Base-by-base conservation (phyloP, 2,888 invertebrate species). In the Nyleta sp. region DNA sequence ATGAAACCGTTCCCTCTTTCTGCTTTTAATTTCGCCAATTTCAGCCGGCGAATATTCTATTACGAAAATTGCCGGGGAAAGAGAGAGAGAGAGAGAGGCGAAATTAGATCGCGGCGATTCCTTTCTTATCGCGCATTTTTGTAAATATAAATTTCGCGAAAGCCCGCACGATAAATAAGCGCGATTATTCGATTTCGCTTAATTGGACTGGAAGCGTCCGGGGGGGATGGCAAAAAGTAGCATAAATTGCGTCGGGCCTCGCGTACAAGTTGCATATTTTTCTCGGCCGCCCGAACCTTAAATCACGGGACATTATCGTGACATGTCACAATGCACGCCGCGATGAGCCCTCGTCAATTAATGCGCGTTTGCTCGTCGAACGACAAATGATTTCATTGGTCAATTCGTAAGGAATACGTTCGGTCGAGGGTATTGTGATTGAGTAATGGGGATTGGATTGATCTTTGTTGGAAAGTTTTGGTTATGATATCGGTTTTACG, bases 371-470 rank as follows among this genome's bases (percentile, higher is more conserved):
- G 24, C 50, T 57, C 57, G 68, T 20, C 50, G 17, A 52, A 44
- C 64, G 70, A 76, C 70, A 76, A 76, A 70, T 76, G 70, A 76
- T 70, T 50, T 42, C 42, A 64, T 64, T 55, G 75, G 68, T 70
- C 64, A 44, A 55, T 68, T 48, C 28, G 59, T 28, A 59, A 52
- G 24, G 42, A 59, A 65, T 65, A 24, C 35, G 48, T 50, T 40
- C 8, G 22, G 17, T 20, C 33, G 10, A 42, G 50, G 67, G 42
- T 67, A 60, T 52, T 60, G 38, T 38, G 52, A 44, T 35, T 59
- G 40, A 40, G 5, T 53, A 53, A 67, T 24, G 33, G 50, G 6
- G 40, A 13, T 6, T 8, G 3, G 18, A 20, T 46, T 13, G 10
- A n/a, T 42, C n/a, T 3, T 3, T 10, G 42, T 6, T 42, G 15